Conservation (phyloP, 2,113 vertebrate species). For the Chaenocephalus aceratus region DNA sequence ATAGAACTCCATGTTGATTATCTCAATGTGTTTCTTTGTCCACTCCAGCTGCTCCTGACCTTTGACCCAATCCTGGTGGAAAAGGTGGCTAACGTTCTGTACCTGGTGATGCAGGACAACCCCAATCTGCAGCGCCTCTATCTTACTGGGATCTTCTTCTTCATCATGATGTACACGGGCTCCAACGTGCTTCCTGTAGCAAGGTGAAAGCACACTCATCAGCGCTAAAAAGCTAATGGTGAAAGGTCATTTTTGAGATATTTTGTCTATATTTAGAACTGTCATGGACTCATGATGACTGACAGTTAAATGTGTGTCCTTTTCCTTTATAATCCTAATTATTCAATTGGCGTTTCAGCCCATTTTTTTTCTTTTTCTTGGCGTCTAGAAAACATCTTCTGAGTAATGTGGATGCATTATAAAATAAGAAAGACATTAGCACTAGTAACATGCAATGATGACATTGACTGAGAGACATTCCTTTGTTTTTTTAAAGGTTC, state of each 20-base stretch:
- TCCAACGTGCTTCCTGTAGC: slow-evolving; percentile 98
- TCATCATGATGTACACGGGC: slow-evolving; percentile 99
- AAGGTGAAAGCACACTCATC: slow-evolving; percentile 82
- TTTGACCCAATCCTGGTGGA: slow-evolving; percentile 99
- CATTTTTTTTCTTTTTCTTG: not conserved
- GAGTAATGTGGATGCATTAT: not conserved
- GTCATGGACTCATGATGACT: not conserved
- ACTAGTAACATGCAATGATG: not conserved
- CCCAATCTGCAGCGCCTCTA: slow-evolving; percentile 97
- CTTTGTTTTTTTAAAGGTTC: slow-evolving; percentile 85
- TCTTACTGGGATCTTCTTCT: slow-evolving; percentile 97
- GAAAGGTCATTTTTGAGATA: no score
- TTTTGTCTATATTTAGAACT: not conserved
- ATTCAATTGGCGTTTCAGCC: not conserved
- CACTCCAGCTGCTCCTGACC: slow-evolving; percentile 91
- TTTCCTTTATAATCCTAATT: not conserved
- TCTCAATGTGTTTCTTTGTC: not conserved
- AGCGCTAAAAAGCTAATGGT: not conserved
- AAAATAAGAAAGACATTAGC: not conserved
- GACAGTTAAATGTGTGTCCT: not conserved
- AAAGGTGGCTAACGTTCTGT: slow-evolving; percentile 94
- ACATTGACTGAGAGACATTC: not conserved
- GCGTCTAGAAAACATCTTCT: not conserved
- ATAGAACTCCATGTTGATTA: not conserved
- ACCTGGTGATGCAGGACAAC: slow-evolving; percentile 97